Conservation (phyloP, 2,797 vertebrate genomes). For the Enteromius anoplus region DNA sequence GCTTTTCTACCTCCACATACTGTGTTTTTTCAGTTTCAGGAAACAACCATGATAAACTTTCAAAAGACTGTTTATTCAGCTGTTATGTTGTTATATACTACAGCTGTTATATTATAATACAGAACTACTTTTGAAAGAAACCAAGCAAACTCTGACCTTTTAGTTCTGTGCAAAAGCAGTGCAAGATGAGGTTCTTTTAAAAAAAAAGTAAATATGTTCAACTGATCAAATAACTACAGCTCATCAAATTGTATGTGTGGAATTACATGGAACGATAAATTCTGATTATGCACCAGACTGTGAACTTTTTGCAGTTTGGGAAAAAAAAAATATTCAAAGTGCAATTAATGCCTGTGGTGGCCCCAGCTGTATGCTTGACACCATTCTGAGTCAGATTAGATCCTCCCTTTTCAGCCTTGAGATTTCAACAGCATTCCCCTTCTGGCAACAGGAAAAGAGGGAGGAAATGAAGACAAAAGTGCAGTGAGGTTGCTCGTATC, state of each 20-base stretch:
- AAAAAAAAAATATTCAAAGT: not conserved
- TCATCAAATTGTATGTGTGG: not conserved
- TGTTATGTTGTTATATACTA: not conserved
- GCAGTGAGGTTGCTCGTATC: not conserved
- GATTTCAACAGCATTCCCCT: not conserved
- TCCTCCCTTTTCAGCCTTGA: slow-evolving; percentile 1
- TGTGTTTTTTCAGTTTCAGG: not conserved
- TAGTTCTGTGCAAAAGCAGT: not conserved
- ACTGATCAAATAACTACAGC: not conserved
- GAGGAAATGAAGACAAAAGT: slow-evolving; percentile 9
- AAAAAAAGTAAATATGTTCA: not conserved
- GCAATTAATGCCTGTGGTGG: not conserved
- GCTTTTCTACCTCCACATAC: not conserved
- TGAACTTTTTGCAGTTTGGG: not conserved
- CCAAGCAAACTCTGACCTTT: not conserved
- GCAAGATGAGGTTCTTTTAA: not conserved
- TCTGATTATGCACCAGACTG: not conserved
- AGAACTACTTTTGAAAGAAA: not conserved
- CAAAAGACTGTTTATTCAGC: not conserved
- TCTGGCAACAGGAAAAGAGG: not conserved
- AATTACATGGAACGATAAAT: not conserved
- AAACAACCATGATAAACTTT: not conserved
- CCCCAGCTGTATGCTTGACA: not conserved
- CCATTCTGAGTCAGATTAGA: slow-evolving; percentile 7
- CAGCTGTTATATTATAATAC: not conserved